Conservation (phyloP, 2,888 invertebrate species). For the Parnassius orleans region DNA sequence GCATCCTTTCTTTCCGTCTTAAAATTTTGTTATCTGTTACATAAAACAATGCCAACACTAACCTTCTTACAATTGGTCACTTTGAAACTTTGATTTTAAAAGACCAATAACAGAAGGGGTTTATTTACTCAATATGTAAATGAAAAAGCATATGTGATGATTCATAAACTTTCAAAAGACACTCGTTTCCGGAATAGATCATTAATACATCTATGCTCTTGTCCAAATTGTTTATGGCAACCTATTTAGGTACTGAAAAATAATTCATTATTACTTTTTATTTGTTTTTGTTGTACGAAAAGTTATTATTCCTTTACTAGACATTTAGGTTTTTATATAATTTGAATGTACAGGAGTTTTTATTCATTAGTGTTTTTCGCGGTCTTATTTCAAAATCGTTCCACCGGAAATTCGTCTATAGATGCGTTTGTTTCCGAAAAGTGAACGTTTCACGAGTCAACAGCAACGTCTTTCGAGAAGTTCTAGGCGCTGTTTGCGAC, state of each 20-base stretch:
- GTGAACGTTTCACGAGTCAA: constrained; percentile 82
- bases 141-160: constrained; percentile 61
- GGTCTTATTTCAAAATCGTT: constrained; percentile 71
- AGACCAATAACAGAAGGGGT: constrained; percentile 35
- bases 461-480: constrained; percentile 81
- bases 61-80: constrained; percentile 33
- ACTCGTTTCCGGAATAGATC: constrained; percentile 78
- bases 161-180: constrained; percentile 75
- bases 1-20: constrained; percentile 14
- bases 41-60: constrained; percentile 27
- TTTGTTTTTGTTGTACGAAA: not conserved
- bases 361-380: constrained; percentile 45
- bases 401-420: constrained; percentile 79
- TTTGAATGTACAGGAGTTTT: not conserved
- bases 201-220: constrained; percentile 57
- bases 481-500: constrained; percentile 79
- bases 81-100: constrained; percentile 10
- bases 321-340: not conserved
- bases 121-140: constrained; percentile 38
- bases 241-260: constrained; percentile 11
- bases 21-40: constrained; percentile 8
- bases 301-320: not conserved
- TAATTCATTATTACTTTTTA: not conserved
- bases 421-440: constrained; percentile 82
- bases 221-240: constrained; percentile 56